Evolutionary conservation across 2,888 invertebrate genomes (phyloP), one percentile per base, ranked within the genome.

Genomic region (Pharmacophagus antenor): DNA sequence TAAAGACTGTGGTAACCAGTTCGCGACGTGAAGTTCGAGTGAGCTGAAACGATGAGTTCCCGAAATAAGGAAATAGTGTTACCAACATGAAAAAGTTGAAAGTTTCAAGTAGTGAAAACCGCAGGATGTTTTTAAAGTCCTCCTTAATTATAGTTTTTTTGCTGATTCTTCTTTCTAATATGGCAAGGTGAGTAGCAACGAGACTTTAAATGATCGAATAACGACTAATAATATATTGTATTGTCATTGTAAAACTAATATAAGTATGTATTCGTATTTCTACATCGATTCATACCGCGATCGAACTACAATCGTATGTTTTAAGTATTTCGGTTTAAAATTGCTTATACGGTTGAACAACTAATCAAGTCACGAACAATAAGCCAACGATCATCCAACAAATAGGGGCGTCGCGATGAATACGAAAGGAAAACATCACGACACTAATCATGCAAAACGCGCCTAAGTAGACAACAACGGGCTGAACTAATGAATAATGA

Each of bases 171-270:
- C 80, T 83, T 65, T 79, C 85, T 66, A 79, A 82, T 70, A 83
- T 84, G 77, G 87, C 79, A 65, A 85, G 88, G 88, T 88, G 70
- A 88, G 88, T 78, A 61, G n/a, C n/a, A n/a, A n/a, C n/a, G n/a
- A n/a, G 56, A 54, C 31, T 51, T 47, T 20, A n/a, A 53, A 47
- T 59, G 41, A 54, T 60, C 56, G 58, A 56, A 37, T 37, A 37
- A 37, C 4, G 4, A 37, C n/a, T 37, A 4, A 37, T 37, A 37
- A 37, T 37, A n/a, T 15, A n/a, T 37, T 37, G 15, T 10, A 17
- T 10, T 48, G 18, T 44, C 17, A 49, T n/a, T 20, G 27, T 41
- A 58, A 41, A 20, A 54, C 6, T 23, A 23, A n/a, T 27, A 22
- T 53, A 41, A 48, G 42, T 37, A 41, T 42, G 17, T 44, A 44